Evolutionary conservation across 92 coral and sea anemone species (phyloP), one percentile per base, ranked within the genome.

Genomic region (Muricea muricata): DNA sequence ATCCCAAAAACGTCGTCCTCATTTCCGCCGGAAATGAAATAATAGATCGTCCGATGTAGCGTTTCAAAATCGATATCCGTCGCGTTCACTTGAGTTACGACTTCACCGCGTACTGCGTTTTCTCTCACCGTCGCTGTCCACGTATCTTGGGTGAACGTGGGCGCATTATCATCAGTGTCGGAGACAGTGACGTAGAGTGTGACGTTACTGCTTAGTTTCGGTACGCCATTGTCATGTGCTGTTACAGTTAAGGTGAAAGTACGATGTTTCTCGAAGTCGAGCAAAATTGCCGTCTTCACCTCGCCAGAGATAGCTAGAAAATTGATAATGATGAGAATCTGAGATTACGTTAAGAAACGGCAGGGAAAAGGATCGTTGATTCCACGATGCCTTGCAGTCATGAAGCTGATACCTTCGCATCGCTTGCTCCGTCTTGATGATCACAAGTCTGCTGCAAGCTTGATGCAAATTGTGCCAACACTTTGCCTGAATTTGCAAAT

Each of bases 81-180:
- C 0, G 99, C 99, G 69, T 96, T 96, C 21, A 94, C 94, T 65
- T 93, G 94, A 25, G 80, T 42, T 47, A 96, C 91, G 45, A 84
- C 55, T 14, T 88, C 55, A 20, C 98, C 93, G n/a, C 72, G 88
- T 18, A 92, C 87, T 5, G 90, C 91, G 46, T 96, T 96, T 75
- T 96, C 99, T 28, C 80, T 77, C n/a, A 96, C 76, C 17, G 61
- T 35, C 17, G 90, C 92, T 7, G 89, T 31, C 75, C 94, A 96
- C 48, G 75, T 30, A 28, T 75, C 48, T 29, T 87, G 47, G 55
- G 78, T 79, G 84, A 96, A 96, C 54, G 80, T 90, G 13, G 99
- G 99, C 14, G 99, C 91, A 55, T 96, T 93, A 74, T 96, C 99
- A 52, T 93, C 95, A 3, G 92, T 90, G 78, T 96, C 99, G 8